Base-by-base conservation (phyloP, 2,888 invertebrate genomes). In the Tortrix viridana region DNA sequence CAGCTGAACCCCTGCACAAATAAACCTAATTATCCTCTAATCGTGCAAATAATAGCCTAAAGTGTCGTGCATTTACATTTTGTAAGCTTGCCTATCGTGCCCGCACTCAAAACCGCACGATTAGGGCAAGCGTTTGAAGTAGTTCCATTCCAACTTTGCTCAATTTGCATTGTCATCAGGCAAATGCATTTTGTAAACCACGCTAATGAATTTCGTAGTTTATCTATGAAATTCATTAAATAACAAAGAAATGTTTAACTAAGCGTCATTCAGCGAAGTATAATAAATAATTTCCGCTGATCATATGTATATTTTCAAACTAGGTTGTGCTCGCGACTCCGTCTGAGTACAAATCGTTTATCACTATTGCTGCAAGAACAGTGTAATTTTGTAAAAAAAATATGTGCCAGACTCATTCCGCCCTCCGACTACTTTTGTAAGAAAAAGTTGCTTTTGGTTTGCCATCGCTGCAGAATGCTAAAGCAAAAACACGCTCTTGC, bases 1-100 rank as follows among this genome's bases (percentile, higher is more conserved):
- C 48, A 77, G 63, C 47, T 43, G 49, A 3, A 77, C 20, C 59
- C 70, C 76, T 77, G 5, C 3, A 18, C 12, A 26, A 9, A 18
- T 26, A 19, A 18, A 41, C 41, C 41, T 41, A 41, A 19, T 37
- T 14, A 19, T 32, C 32, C 18, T 14, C 18, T 19, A 32, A 50
- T 16, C 5, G 9, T 26, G n/a, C n/a, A 41, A 6, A 14, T 41
- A 14, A 3, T 23, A 48, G 16, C 26, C 23, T 16, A 26, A n/a
- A 49, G 32, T 23, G 12, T 50, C 6, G 19, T 23, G 38, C 38
- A 57, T 18, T 48, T 38, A 48, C 48, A 23, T 20, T 38, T 20
- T 14, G 14, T 19, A 7, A n/a, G 20, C 58, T 14, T 18, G 19
- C n/a, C 38, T n/a, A 47, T 22, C 37, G 47, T 38, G n/a, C 20